Conservation (phyloP, 2,113 vertebrate genomes). For the Machaerirhynchus nigripectus region DNA sequence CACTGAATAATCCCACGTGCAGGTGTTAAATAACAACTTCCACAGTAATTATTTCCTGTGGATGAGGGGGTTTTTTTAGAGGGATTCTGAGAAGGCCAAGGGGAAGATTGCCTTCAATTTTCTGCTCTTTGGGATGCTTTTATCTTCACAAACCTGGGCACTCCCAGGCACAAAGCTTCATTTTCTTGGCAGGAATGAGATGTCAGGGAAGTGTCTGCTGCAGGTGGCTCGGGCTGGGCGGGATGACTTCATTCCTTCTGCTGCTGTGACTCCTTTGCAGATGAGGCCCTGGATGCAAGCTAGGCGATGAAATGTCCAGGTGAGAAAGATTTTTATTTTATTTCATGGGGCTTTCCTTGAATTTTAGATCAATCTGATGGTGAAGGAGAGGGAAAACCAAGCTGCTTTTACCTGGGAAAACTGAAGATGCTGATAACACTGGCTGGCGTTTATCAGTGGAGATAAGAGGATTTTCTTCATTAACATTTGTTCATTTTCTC, state of each 20-base stretch:
- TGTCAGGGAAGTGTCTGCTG: neutral
- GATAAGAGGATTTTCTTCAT: neutral
- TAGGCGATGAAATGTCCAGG: neutral
- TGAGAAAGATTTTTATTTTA: neutral
- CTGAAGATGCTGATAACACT: neutral
- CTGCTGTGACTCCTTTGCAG: neutral
- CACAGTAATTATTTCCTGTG: neutral
- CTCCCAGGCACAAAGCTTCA: neutral
- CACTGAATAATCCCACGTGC: neutral
- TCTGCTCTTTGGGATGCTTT: neutral
- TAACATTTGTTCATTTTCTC: neutral
- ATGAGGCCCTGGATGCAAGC: neutral
- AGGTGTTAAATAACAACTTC: neutral
- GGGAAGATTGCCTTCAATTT: neutral
- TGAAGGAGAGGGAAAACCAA: neutral
- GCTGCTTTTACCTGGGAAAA: neutral
- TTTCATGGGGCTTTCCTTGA: neutral
- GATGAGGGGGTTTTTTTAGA: neutral
- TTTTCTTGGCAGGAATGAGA: neutral
- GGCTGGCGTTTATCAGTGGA: neutral
- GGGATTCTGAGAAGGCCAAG: neutral
- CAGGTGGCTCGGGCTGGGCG: neutral
- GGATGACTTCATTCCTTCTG: neutral
- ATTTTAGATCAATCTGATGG: neutral
- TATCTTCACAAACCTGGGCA: neutral